Conservation (phyloP, 53 echinoderm and acorn worm genomes). For the Crossaster papposus region DNA sequence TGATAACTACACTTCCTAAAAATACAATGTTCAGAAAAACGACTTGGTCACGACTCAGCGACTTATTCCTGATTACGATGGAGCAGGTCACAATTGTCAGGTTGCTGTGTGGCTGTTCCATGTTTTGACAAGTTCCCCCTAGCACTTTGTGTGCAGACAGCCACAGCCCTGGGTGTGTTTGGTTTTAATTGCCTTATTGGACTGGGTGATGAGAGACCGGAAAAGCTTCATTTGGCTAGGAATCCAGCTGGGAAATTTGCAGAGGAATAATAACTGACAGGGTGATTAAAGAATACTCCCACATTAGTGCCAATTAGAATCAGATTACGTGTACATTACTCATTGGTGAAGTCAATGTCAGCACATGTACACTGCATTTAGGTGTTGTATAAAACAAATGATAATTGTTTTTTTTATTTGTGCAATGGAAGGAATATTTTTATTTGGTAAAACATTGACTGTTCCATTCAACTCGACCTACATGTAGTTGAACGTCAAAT, state of each 20-base stretch:
- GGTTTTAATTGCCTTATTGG: neutral
- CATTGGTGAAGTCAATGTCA: neutral
- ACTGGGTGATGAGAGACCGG: neutral
- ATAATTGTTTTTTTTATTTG: no score
- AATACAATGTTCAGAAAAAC: no score
- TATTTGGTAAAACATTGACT: no score
- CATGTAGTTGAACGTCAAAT: no score
- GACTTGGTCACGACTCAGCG: no score
- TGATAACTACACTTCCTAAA: no score
- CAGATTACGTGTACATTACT: neutral
- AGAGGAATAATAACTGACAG: neutral
- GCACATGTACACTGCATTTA: neutral
- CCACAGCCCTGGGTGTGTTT: neutral
- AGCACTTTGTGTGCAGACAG: neutral
- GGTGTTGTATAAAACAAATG: no score
- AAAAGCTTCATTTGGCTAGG: neutral
- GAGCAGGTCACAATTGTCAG: neutral
- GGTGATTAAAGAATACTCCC: neutral
- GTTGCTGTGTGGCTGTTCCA: neutral
- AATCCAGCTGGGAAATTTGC: neutral
- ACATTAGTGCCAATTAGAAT: neutral
- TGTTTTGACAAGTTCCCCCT: neutral
- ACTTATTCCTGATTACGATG: no score
- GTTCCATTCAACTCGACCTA: no score
- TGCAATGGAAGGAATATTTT: no score